Conservation (phyloP, 2,888 invertebrate species). For the Achlya flavicornis region DNA sequence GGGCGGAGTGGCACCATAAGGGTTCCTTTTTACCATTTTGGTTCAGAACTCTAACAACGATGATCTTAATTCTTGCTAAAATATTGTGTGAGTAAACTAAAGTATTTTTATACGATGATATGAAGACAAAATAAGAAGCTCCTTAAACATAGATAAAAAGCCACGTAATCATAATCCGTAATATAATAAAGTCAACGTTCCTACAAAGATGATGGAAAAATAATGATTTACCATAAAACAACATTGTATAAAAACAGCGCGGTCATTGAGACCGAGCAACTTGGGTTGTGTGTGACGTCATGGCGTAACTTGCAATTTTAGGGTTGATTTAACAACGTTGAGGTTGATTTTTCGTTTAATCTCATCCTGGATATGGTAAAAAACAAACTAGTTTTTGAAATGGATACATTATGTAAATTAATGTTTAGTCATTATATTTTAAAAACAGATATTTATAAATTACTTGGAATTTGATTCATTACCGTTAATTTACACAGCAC, state of each 20-base stretch:
- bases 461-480: no score
- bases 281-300: conserved; percentile 4
- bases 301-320: background rate
- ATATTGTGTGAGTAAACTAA: no score
- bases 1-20: no score
- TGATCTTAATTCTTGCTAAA: no score
- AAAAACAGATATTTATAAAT: no score
- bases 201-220: conserved; percentile 19
- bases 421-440: no score
- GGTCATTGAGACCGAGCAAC: conserved; percentile 15
- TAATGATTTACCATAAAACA: conserved; percentile 31
- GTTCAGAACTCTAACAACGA: no score
- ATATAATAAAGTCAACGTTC: conserved; percentile 23
- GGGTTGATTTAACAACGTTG: background rate
- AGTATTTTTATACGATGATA: background rate
- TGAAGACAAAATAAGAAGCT: conserved; percentile 7
- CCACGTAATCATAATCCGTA: conserved; percentile 20
- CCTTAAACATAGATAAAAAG: conserved; percentile 14
- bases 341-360: background rate
- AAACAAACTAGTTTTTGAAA: no score
- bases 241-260: conserved; percentile 19
- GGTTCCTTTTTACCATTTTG: no score
- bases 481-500: no score
- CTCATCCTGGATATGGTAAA: no score
- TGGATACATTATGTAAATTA: no score